A percentile compares a stretch with the other conserved stretches of the same genome.
phyloP scores from a whole-genome alignment of 2,113 vertebrate genomes.

The human (Homo sapiens) region DNA sequence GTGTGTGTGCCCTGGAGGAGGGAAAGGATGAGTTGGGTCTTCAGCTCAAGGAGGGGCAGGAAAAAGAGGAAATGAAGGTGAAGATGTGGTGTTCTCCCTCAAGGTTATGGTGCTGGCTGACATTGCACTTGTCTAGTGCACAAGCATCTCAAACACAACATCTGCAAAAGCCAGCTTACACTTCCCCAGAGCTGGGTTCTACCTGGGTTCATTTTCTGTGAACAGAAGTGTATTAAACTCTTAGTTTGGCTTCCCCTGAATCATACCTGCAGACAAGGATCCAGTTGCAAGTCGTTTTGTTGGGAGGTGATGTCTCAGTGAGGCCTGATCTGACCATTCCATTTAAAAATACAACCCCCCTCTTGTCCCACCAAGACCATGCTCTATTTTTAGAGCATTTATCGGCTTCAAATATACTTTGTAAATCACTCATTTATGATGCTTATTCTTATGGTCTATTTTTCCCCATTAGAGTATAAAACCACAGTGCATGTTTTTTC shows the following conservation, averaged over 20 bases:
- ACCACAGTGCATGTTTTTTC: neutral
- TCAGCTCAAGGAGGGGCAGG: neutral
- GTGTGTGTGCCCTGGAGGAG: neutral
- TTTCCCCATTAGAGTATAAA: neutral
- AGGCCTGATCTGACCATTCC: neutral
- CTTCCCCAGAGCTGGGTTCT: neutral
- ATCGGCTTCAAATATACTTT: neutral
- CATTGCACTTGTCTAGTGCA: neutral
- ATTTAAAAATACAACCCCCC: neutral
- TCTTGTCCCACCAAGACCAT: neutral
- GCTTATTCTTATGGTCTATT: neutral
- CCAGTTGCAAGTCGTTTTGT: neutral
- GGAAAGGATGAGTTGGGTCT: neutral
- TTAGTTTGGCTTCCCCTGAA: neutral
- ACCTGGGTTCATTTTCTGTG: neutral
- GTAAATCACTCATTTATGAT: neutral
- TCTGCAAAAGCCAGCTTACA: neutral
- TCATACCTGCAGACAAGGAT: neutral
- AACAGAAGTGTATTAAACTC: neutral
- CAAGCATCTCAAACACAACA: neutral
- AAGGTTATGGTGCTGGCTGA: neutral
- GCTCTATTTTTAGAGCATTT: neutral
- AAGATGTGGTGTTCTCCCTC: neutral
- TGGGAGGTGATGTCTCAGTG: neutral
- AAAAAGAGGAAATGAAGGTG: neutral